A percentile compares a stretch with the other conserved stretches of the same genome.
These are phyloP conservation scores for Amaurobius ferox DNA, from an alignment of 2,888 invertebrate species.

Conservation along the genomic window DNA sequence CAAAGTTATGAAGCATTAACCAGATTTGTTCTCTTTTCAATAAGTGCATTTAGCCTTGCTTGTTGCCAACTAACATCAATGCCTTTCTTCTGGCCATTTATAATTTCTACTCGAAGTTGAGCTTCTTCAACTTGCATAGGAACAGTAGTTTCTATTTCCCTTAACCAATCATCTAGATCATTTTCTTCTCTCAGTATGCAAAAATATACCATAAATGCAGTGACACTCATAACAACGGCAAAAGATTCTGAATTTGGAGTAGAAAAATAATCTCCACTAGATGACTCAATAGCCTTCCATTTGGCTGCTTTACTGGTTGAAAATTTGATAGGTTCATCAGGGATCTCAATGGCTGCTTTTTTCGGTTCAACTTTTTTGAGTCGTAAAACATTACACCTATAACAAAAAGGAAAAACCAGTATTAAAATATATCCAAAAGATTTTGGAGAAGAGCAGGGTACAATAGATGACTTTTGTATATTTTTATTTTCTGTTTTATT, in stretches of 20 bases:
- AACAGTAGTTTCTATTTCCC: conserved; percentile 28
- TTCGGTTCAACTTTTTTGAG: background rate
- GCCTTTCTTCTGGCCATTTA: background rate
- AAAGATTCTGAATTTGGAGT: conserved; percentile 23
- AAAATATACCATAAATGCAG: conserved; percentile 56
- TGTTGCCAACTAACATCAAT: conserved; percentile 8
- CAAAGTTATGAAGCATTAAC: no score
- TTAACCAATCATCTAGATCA: conserved; percentile 60
- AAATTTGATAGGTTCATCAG: conserved; percentile 50
- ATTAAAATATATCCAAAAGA: no score
- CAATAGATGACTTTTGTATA: no score
- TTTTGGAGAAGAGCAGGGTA: no score
- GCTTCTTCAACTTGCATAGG: conserved; percentile 42
- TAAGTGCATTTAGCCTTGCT: conserved; percentile 20
- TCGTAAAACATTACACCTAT: background rate
- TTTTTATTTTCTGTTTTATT: no score
- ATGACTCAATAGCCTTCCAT: conserved; percentile 49
- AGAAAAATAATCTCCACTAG: conserved; percentile 30
- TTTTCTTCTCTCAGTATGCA: conserved; percentile 63
- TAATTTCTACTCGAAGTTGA: conserved; percentile 36
- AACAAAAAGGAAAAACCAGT: background rate
- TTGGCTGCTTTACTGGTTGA: conserved; percentile 49
- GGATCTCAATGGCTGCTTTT: background rate
- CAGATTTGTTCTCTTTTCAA: background rate
- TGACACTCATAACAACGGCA: conserved; percentile 21